Evolutionary conservation across 1,140 invertebrate genomes (phyloP), one percentile per base, ranked within the genome.

Genomic region (Zaprionus lachaisei): DNA sequence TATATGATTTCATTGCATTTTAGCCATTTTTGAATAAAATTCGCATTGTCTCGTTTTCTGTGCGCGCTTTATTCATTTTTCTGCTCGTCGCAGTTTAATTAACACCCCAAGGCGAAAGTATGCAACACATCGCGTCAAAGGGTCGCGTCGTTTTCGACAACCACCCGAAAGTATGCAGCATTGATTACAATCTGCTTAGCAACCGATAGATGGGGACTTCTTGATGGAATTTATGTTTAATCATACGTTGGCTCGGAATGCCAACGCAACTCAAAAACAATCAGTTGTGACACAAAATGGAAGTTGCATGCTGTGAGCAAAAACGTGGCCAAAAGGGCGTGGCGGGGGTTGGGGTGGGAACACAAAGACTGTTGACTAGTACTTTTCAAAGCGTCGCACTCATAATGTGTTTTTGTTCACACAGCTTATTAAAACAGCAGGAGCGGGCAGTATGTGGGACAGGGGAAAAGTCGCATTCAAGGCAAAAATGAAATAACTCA

Each of bases 401-500:
- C 34, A 44, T 62, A 55, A 60, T 61, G 47, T 51, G 31, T 34
- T 15, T 65, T 57, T 65, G 37, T 26, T 69, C 44, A 37, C 28
- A 37, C 22, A 68, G 64, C 44, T 60, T 41, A 68, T 68, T n/a
- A 49, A 44, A 38, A 62, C 80, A 68, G 49, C 24, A 61, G 51
- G 12, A 54, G 31, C 31, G 22, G 38, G 24, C 31, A n/a, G 55
- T n/a, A 56, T 34, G 20, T 41, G 11, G 24, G 58, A 60, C 24
- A 69, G 71, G 17, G 57, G 41, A n/a, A 58, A 70, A 65, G 49
- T 62, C 65, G n/a, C 31, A 37, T 72, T 72, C 54, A 65, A 76
- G 61, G 73, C 73, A 60, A 76, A 64, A 55, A 49, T 41, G 67
- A 61, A 82, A 79, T 79, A 82, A 76, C 80, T 87, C 81, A 83